A percentile compares a stretch with the other conserved stretches of the same genome.
Conservation (phyloP, 2,888 invertebrate species). For the Prosopocoilus inquinatus region DNA sequence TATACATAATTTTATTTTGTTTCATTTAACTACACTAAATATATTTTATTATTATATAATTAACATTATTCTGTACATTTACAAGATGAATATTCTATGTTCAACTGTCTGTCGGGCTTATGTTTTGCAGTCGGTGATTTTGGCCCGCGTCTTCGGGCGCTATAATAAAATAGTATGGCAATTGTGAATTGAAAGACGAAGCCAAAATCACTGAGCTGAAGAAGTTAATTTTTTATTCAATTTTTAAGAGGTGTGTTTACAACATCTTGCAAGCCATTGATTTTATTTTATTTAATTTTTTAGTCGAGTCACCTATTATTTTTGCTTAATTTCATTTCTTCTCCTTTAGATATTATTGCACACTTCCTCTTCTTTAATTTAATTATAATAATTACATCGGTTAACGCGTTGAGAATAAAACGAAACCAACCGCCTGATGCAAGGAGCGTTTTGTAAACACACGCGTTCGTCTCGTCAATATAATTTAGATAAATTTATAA, state of each 20-base stretch:
- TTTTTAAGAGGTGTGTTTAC: too few species aligned
- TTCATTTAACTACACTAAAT: constrained; percentile 15
- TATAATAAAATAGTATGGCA: constrained; percentile 17
- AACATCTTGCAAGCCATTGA: too few species aligned
- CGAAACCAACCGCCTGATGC: too few species aligned
- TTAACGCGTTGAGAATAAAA: too few species aligned
- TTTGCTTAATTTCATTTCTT: too few species aligned
- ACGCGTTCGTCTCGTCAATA: not conserved
- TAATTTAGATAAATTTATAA: constrained; percentile 32
- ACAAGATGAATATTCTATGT: constrained; percentile 17
- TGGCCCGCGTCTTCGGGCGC: constrained; percentile 6
- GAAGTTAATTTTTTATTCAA: too few species aligned
- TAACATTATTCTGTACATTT: constrained; percentile 19
- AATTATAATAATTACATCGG: too few species aligned
- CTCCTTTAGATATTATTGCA: too few species aligned
- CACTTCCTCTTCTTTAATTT: too few species aligned
- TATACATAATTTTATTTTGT: constrained; percentile 15
- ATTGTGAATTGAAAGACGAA: constrained; percentile 4
- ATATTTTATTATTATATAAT: constrained; percentile 17
- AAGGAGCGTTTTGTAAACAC: constrained; percentile 8
- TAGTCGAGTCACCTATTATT: too few species aligned
- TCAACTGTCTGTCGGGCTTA: constrained; percentile 17
- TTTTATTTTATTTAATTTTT: too few species aligned
- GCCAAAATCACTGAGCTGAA: constrained; percentile 15
- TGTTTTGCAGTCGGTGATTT: constrained; percentile 13